Conservation (phyloP, 1,140 invertebrate genomes). For the Ceratina australensis region DNA sequence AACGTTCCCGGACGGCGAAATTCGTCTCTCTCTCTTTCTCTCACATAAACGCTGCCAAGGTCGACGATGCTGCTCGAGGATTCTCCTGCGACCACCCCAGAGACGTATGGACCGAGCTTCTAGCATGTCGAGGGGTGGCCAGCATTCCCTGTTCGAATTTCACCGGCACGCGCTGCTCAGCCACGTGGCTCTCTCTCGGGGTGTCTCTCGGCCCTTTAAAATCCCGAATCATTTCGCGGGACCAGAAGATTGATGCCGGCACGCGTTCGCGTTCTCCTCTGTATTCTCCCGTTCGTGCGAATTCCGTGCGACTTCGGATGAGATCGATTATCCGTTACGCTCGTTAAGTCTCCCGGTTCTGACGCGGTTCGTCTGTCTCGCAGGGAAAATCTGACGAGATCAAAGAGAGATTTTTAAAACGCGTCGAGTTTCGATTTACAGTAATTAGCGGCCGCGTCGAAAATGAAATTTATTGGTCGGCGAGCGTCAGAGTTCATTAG, state of each 20-base stretch:
- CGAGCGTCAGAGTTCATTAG: not conserved
- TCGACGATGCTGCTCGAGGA: slow-evolving; percentile 2
- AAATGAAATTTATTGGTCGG: not conserved
- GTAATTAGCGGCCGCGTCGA: not conserved
- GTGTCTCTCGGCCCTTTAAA: slow-evolving; percentile 28
- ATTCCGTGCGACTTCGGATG: slow-evolving; percentile 26
- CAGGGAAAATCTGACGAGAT: no score
- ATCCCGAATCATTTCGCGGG: slow-evolving; percentile 46
- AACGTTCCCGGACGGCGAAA: not conserved
- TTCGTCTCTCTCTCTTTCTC: not conserved
- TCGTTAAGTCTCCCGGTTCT: slow-evolving; percentile 44
- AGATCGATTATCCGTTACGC: slow-evolving; percentile 45
- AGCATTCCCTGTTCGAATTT: slow-evolving; percentile 48
- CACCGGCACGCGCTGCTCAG: slow-evolving; percentile 46
- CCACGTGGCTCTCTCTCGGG: slow-evolving; percentile 55
- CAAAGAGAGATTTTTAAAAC: no score
- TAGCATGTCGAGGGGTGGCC: slow-evolving; percentile 26
- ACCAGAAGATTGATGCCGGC: slow-evolving; percentile 23
- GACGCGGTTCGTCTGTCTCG: not conserved
- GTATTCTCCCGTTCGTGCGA: slow-evolving; percentile 27
- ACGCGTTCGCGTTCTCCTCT: not conserved
- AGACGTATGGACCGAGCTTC: slow-evolving; percentile 14
- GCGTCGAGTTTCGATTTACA: no score
- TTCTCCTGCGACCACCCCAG: no score
- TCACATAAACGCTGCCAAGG: slow-evolving; percentile 18